These are phyloP conservation scores for Melipona bicolor DNA, from an alignment of 2,888 invertebrate species.

Conservation along the genomic window DNA sequence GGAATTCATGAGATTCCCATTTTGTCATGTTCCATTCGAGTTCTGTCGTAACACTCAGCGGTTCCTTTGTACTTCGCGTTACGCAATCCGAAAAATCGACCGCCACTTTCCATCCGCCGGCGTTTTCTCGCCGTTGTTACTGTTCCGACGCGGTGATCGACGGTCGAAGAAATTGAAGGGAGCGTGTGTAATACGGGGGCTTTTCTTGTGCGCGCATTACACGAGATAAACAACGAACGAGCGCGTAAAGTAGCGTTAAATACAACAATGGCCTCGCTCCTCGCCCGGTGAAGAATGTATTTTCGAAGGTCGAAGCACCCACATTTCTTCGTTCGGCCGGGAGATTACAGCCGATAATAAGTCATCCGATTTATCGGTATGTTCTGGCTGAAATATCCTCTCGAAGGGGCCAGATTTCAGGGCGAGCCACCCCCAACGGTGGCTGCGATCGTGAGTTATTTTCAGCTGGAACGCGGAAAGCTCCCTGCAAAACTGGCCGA, in stretches of 20 bases:
- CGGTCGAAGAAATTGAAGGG: not conserved
- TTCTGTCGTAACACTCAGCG: too few species aligned
- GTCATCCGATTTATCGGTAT: conserved; percentile 68
- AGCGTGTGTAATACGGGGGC: not conserved
- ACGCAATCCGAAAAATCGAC: not conserved
- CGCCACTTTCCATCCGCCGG: not conserved
- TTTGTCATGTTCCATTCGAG: not conserved
- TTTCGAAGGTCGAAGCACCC: conserved; percentile 43
- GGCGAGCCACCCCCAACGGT: conserved; percentile 31
- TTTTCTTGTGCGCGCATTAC: not conserved
- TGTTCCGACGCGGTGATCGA: not conserved
- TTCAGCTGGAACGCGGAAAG: conserved; percentile 55
- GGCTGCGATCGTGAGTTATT: conserved; percentile 69
- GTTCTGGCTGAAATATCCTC: conserved; percentile 62
- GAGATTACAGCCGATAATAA: conserved; percentile 67
- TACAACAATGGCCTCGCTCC: not conserved
- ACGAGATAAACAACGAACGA: not conserved
- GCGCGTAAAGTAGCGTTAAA: conserved; percentile 5
- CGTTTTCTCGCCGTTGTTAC: too few species aligned
- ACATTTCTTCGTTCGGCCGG: conserved; percentile 63
- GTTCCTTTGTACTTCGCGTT: too few species aligned
- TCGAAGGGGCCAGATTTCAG: conserved; percentile 58
- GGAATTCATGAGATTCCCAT: not conserved
- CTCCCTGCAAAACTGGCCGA: conserved; percentile 67
- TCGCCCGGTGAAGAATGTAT: conserved; percentile 30